phyloP scores from a whole-genome alignment of 92 coral and sea anemone species.

The Zoanthus gigantus region DNA sequence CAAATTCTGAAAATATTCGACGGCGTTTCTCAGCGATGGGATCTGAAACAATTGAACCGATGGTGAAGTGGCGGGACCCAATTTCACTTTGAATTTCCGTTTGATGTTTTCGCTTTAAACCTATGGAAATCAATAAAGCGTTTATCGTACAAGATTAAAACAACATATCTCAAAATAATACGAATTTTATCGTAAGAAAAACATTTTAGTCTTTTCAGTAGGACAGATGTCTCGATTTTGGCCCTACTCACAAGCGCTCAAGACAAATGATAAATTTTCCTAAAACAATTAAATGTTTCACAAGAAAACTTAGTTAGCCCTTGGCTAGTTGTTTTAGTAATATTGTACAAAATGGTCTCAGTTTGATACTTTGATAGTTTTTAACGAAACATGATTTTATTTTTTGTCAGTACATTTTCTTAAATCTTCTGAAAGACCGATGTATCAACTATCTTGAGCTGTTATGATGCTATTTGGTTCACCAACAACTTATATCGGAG shows the following conservation, averaged over 20 bases:
- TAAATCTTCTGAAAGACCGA: neutral
- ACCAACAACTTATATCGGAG: neutral
- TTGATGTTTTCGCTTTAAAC: constrained; percentile 71
- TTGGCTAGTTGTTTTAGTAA: constrained; percentile 33
- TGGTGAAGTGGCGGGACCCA: constrained; percentile 58
- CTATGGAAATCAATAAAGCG: constrained; percentile 29
- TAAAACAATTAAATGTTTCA: constrained; percentile 27
- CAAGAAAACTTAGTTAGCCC: constrained; percentile 31
- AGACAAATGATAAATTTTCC: constrained; percentile 20
- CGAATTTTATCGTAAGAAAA: neutral
- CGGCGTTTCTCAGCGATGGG: constrained; percentile 74
- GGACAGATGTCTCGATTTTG: constrained; percentile 10
- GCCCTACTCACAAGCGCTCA: constrained; percentile 13
- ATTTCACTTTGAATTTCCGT: constrained; percentile 59
- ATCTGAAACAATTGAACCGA: constrained; percentile 64
- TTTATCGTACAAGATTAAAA: neutral
- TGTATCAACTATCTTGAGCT: neutral
- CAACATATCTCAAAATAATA: constrained; percentile 23
- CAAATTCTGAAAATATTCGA: constrained; percentile 76
- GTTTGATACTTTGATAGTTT: constrained; percentile 35
- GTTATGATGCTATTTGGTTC: constrained; percentile 2
- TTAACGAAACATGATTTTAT: constrained; percentile 1
- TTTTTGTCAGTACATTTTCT: neutral
- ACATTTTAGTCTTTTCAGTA: neutral
- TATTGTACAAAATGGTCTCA: constrained; percentile 7